Base-by-base conservation (phyloP, 2,888 invertebrate species). In the Smittia aterrima region DNA sequence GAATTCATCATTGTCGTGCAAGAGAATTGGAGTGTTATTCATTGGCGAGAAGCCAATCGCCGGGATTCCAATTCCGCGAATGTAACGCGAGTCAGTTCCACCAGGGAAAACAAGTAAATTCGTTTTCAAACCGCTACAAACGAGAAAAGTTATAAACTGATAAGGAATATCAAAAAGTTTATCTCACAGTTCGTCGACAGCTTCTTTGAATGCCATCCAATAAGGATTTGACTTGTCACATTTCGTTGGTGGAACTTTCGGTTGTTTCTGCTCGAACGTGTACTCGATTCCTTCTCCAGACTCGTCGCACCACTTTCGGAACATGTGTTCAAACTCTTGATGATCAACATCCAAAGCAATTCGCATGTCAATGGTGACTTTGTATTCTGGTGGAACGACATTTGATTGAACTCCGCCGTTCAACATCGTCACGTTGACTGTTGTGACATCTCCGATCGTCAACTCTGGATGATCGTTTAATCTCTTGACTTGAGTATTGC, bases 31-130 rank as follows among this genome's bases (percentile, higher is more conserved):
- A 0, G 95, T 95, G 78, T 91, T 87, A 82, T 92, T 93, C 87
- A 96, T 93, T 0, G 95, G 95, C 0, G 95, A 94, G 81, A 96
- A 95, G 1, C 95, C 93, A 76, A 95, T 84, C 0, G 93, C 94
- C 47, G 93, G 93, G 75, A 93, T 87, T 2, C 93, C 94, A 24
- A 88, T 83, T 84, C 85, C 82, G 79, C 97, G 87, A 18, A 97
- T 83, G 79, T 89, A 96, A 76, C 96, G 87, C 79, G 92, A 92
- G 80, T 98, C 97, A 0, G 97, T 96, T 11, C 90, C 91, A 7
- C 91, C 93, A 0, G 92, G 89, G 81, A 92, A 93, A 16, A 91
- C 89, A 75, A 87, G 84, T 0, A 80, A 79, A 58, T 82, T 80
- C 0, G 86, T 76, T 3, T 80, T 80, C 4, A 88, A 77, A 11